These are phyloP conservation scores for Triplophysa bombifrons DNA, from an alignment of 2,797 vertebrate species.

Conservation along the genomic window DNA sequence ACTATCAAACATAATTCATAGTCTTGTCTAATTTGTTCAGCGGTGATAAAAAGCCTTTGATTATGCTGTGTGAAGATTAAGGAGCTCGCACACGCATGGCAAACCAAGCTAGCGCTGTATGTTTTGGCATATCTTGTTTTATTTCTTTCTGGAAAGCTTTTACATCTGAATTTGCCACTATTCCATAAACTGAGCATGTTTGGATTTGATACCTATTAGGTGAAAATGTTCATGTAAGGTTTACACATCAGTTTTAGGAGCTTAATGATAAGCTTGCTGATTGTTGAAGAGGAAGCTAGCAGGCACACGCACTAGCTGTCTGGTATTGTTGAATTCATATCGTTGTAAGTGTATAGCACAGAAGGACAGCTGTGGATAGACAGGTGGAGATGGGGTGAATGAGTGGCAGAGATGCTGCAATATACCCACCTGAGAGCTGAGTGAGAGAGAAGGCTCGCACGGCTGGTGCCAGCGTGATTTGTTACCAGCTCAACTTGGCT, in stretches of 20 bases:
- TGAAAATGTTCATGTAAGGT: neutral
- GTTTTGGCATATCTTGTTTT: neutral
- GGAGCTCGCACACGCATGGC: slow-evolving; percentile 61
- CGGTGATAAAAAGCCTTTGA: slow-evolving; percentile 62
- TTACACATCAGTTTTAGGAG: neutral
- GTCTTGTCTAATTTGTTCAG: slow-evolving; percentile 61
- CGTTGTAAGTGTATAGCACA: slow-evolving; percentile 18
- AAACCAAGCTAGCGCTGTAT: slow-evolving; percentile 24
- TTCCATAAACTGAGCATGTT: neutral
- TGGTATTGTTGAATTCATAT: slow-evolving; percentile 27
- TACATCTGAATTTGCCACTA: neutral
- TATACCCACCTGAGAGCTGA: slow-evolving; percentile 58
- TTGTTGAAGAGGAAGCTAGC: neutral
- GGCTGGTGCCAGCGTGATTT: slow-evolving; percentile 51
- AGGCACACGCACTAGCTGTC: neutral
- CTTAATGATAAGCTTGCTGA: neutral
- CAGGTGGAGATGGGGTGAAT: slow-evolving; percentile 20
- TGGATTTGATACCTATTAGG: slow-evolving; percentile 2
- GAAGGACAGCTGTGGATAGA: slow-evolving; percentile 48
- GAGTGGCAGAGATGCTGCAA: slow-evolving; percentile 47
- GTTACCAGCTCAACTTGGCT: slow-evolving; percentile 51
- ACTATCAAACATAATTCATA: slow-evolving; percentile 60
- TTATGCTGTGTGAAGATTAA: slow-evolving; percentile 58
- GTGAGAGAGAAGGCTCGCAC: slow-evolving; percentile 21
- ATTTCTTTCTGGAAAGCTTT: slow-evolving; percentile 4